A percentile compares a stretch with the other conserved stretches of the same genome.
These are phyloP conservation scores for Philaethria dido DNA, from an alignment of 2,888 invertebrate genomes.

Conservation along the genomic window DNA sequence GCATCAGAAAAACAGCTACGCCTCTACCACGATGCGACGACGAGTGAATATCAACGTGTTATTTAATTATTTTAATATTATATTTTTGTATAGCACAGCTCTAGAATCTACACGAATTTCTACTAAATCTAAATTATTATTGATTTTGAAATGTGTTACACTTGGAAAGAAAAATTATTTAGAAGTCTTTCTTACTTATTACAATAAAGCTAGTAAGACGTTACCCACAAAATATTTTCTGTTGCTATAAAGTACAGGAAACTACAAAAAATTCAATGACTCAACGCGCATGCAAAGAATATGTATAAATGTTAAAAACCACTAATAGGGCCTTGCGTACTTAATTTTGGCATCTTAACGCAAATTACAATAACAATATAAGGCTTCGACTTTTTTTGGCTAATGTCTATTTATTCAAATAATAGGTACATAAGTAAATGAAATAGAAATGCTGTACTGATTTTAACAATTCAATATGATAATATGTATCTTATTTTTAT, in stretches of 20 bases:
- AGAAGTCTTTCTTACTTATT: neutral
- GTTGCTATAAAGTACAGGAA: neutral
- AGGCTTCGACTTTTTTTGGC: neutral
- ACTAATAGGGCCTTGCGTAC: neutral
- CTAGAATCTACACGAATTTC: neutral
- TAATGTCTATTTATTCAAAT: neutral
- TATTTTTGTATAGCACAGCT: neutral
- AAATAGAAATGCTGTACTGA: neutral
- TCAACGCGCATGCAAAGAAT: neutral
- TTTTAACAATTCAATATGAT: neutral
- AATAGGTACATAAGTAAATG: neutral
- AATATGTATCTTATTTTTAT: conserved; percentile 6
- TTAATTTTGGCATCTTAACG: neutral
- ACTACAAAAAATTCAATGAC: conserved; percentile 5
- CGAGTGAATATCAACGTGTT: conserved; percentile 37
- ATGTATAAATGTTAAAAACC: neutral
- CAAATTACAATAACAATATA: neutral
- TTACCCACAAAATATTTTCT: neutral
- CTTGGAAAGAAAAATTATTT: neutral
- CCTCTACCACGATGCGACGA: conserved; percentile 62
- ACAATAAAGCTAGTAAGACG: neutral
- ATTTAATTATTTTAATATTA: conserved; percentile 18
- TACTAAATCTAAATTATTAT: no score
- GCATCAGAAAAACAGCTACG: conserved; percentile 80
- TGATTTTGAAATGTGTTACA: no score